These are phyloP conservation scores for Dasypus novemcinctus DNA, from an alignment of 2,113 vertebrate genomes.

Conservation along the genomic window DNA sequence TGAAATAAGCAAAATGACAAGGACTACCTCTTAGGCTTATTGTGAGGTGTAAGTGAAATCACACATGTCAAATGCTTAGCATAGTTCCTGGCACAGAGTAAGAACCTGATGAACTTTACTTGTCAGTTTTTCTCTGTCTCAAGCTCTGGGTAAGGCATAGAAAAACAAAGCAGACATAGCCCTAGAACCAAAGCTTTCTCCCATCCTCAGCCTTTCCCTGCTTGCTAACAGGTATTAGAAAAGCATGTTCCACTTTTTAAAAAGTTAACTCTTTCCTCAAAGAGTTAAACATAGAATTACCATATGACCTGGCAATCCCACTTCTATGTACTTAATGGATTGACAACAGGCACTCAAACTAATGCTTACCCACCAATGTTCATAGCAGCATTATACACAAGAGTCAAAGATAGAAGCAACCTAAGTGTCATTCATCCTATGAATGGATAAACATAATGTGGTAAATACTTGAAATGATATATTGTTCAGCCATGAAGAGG, in stretches of 20 bases:
- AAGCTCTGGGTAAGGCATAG: neutral
- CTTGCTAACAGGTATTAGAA: neutral
- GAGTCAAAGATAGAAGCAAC: too few relatives aligned
- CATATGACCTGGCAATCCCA: too few relatives aligned
- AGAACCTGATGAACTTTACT: too few relatives aligned
- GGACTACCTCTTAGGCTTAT: neutral
- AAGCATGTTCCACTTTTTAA: neutral
- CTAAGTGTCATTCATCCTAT: too few relatives aligned
- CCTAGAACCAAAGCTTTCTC: neutral
- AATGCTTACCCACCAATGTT: too few relatives aligned
- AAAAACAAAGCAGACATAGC: neutral
- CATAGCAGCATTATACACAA: too few relatives aligned
- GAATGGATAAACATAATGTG: too few relatives aligned
- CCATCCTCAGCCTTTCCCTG: neutral
- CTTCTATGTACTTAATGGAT: too few relatives aligned
- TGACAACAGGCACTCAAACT: too few relatives aligned
- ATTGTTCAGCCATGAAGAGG: too few relatives aligned
- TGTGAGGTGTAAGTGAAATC: neutral
- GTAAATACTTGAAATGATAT: too few relatives aligned
- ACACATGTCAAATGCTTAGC: neutral
- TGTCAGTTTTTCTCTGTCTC: fast-evolving
- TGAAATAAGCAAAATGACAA: neutral
- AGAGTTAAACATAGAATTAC: too few relatives aligned
- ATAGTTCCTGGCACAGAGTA: fast-evolving
- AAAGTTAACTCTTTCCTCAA: neutral